Evolutionary conservation across 2,888 invertebrate genomes (phyloP), one percentile per base, ranked within the genome.

Genomic region (Pristionchus japonicus): DNA sequence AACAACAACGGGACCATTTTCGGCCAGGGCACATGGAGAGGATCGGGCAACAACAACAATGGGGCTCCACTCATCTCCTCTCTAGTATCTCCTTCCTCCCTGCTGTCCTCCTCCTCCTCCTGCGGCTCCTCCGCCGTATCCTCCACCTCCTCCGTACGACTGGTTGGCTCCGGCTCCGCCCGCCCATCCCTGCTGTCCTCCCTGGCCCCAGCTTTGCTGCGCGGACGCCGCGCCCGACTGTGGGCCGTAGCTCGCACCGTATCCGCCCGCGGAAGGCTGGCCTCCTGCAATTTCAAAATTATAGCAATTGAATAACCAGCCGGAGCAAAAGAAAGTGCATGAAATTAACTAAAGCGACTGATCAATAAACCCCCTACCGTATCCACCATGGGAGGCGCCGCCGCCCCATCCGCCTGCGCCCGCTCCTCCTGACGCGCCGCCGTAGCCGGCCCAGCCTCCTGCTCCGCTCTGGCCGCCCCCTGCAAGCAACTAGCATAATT

Each of bases 111-210:
- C n/a, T 61, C 85, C 57, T 47, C 43, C 67, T 27, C 84, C 61
- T 57, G 64, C 57, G 23, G 37, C n/a, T 84, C 83, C 52, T 11
- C 43, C 86, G 1, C 88, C 86, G 47, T 74, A 85, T 77, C 88
- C 85, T 4, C n/a, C n/a, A n/a, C n/a, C n/a, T n/a, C n/a, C n/a
- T n/a, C 88, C 88, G n/a, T 67, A 67, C 15, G 31, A 34, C 23
- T 43, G 47, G 85, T 31, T 64, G 61, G 1, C 85, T 64, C 43
- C 40, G 85, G 1, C 87, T 57, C 87, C 70, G 49, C 15, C 31
- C 67, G 1, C 27, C 70, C 3, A 15, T 70, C 43, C 85, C 37
- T 34, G 74, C 80, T n/a, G 80, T 9, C 43, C 27, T 31, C 2
- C 31, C 77, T 77, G 77, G 43, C 77, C 43, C 77, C 77, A 77